Conservation (phyloP, 2,797 vertebrate species). For the Halcyon leucocephala region DNA sequence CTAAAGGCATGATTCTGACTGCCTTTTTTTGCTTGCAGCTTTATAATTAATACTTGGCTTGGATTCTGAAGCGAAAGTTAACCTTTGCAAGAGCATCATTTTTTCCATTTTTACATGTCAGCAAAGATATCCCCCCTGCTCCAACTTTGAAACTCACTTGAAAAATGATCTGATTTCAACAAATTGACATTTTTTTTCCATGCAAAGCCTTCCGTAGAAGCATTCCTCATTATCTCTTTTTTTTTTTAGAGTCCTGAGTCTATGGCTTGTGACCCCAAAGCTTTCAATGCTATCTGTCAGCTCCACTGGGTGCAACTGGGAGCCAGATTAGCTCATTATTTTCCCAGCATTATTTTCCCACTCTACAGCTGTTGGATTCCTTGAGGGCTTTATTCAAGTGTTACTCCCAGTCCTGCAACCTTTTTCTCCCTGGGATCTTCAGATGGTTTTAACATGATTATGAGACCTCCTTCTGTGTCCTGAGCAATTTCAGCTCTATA, state of each 20-base stretch:
- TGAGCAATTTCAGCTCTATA: neutral
- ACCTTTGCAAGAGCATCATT: constrained; percentile 50
- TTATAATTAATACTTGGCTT: constrained; percentile 5
- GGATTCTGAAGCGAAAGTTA: neutral
- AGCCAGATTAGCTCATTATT: constrained; percentile 63
- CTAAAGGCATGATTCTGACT: neutral
- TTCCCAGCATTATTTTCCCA: constrained; percentile 42
- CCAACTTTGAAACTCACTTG: neutral
- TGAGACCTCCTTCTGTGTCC: constrained; percentile 36
- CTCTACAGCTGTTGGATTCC: constrained; percentile 57
- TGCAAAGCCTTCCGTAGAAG: neutral
- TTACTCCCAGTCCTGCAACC: constrained; percentile 17
- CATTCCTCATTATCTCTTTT: neutral
- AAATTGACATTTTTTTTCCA: neutral
- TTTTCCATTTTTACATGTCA: constrained; percentile 32
- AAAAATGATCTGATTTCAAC: constrained; percentile 39
- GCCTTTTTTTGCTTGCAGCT: neutral
- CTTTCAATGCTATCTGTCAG: neutral
- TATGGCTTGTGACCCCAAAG: neutral
- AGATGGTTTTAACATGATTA: constrained; percentile 39
- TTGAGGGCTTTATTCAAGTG: constrained; percentile 35
- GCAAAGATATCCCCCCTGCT: constrained; percentile 13
- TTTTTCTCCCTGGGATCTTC: constrained; percentile 40
- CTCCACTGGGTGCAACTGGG: constrained; percentile 35
- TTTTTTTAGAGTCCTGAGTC: neutral